A percentile compares a stretch with the other conserved stretches of the same genome.
Evolutionary conservation across 2,797 vertebrate genomes (phyloP).

Genomic region (Lateolabrax maculatus): DNA sequence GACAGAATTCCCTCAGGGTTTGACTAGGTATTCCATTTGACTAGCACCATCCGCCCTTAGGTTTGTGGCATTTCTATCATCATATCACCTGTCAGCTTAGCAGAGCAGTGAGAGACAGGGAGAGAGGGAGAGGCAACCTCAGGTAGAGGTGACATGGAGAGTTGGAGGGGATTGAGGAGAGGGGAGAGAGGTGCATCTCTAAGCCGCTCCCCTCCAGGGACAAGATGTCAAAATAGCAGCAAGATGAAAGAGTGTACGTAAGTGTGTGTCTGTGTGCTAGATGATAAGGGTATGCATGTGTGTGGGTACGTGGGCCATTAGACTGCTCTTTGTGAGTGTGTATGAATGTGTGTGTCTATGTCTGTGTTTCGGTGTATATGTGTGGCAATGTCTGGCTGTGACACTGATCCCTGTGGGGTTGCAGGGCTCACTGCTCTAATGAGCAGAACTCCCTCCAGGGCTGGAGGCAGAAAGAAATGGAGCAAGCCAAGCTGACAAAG

Average conservation of each 20-base stretch:
- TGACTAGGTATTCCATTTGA: conserved; percentile 62
- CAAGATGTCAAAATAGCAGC: conserved; percentile 72
- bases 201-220: conserved; percentile 71
- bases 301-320: conserved; percentile 50
- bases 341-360: conserved; percentile 18
- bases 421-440: conserved; percentile 80
- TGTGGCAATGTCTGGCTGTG: conserved; percentile 69
- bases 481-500: conserved; percentile 61
- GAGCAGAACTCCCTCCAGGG: conserved; percentile 77
- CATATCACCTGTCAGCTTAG: conserved; percentile 73
- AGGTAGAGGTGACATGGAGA: conserved; percentile 57
- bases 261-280: conserved; percentile 22
- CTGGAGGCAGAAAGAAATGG: conserved; percentile 54
- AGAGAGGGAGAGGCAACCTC: conserved; percentile 55
- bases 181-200: conserved; percentile 67
- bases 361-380: conserved; percentile 16
- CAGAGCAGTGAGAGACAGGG: conserved; percentile 55
- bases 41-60: conserved; percentile 53
- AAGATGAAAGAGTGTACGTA: conserved; percentile 64
- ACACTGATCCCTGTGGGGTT: conserved; percentile 79
- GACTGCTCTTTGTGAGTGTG: conserved; percentile 40
- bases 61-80: conserved; percentile 70
- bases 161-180: conserved; percentile 48
- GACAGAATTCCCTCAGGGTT: conserved; percentile 66
- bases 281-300: conserved; percentile 57